These are phyloP conservation scores for Sminthurides aquaticus DNA, from an alignment of 2,888 invertebrate genomes.

Conservation along the genomic window DNA sequence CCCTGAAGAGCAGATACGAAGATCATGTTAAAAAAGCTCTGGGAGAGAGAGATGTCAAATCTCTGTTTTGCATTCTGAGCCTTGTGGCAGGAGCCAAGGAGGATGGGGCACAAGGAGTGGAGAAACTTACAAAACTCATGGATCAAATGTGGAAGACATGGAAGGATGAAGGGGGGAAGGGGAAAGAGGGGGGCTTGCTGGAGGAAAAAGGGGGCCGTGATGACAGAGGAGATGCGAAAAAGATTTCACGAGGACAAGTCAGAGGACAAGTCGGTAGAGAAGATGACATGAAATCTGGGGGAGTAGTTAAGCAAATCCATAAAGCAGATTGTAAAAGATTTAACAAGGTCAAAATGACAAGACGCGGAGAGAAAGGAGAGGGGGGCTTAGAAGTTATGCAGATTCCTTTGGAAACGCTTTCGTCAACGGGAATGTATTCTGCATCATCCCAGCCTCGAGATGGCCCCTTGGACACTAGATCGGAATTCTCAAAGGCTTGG, in stretches of 20 bases:
- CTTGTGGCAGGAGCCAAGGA: constrained; percentile 3
- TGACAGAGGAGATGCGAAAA: too few species aligned
- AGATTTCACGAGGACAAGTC: too few species aligned
- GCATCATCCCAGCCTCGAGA: neutral
- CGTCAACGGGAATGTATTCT: neutral
- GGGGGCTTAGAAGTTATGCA: neutral
- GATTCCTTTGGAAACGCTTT: neutral
- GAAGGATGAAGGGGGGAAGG: neutral
- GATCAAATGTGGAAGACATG: neutral
- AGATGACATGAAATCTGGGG: neutral
- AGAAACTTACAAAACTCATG: neutral
- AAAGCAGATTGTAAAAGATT: neutral
- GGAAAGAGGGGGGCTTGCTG: neutral
- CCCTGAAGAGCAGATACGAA: constrained; percentile 31
- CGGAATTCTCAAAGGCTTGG: neutral
- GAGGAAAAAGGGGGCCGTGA: neutral
- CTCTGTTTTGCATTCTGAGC: constrained; percentile 30
- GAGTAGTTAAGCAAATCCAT: neutral
- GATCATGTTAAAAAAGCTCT: constrained; percentile 31
- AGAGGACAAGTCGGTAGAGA: neutral
- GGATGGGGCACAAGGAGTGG: neutral
- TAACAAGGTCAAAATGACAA: neutral
- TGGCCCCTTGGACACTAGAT: neutral
- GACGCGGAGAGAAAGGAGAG: neutral
- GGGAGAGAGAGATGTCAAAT: constrained; percentile 29